A percentile compares a stretch with the other conserved stretches of the same genome.
Conservation (phyloP, 35 echinoderm and acorn worm species). For the Diadema setosum region DNA sequence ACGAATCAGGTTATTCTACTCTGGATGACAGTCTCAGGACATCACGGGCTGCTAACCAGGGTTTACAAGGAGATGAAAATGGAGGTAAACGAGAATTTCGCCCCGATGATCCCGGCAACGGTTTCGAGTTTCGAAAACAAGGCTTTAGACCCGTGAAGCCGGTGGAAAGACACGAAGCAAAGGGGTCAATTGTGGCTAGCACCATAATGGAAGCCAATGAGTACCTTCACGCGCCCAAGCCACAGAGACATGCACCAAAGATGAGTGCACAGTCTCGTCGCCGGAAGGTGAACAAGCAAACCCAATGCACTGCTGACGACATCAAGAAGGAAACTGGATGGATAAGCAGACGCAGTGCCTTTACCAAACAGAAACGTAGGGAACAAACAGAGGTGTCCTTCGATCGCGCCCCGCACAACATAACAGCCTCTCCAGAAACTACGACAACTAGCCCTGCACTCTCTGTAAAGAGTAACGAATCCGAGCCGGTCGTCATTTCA, state of each 20-base stretch:
- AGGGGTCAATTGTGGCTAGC: too few species aligned
- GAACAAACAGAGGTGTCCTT: not conserved
- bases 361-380: slow-evolving; percentile 25
- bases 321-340: slow-evolving; percentile 90
- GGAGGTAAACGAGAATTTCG: not conserved
- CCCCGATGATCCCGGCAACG: not conserved
- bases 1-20: not conserved
- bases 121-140: not conserved
- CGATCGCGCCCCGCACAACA: slow-evolving; percentile 1
- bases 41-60: too few species aligned
- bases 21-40: not conserved
- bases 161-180: too few species aligned
- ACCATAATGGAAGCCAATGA: not conserved
- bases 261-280: not conserved
- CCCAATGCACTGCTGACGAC: slow-evolving; percentile 86
- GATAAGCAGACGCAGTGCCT: slow-evolving; percentile 59
- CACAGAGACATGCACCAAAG: not conserved
- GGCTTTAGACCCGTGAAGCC: not conserved
- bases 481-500: not conserved
- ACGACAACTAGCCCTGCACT: not conserved
- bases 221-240: not conserved
- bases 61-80: not conserved
- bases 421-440: not conserved
- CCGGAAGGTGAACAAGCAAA: slow-evolving; percentile 33
- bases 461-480: not conserved